A percentile compares a stretch with the other conserved stretches of the same genome.
These are phyloP conservation scores for Heliconius melpomene DNA, from an alignment of 1,140 invertebrate species.

Conservation along the genomic window DNA sequence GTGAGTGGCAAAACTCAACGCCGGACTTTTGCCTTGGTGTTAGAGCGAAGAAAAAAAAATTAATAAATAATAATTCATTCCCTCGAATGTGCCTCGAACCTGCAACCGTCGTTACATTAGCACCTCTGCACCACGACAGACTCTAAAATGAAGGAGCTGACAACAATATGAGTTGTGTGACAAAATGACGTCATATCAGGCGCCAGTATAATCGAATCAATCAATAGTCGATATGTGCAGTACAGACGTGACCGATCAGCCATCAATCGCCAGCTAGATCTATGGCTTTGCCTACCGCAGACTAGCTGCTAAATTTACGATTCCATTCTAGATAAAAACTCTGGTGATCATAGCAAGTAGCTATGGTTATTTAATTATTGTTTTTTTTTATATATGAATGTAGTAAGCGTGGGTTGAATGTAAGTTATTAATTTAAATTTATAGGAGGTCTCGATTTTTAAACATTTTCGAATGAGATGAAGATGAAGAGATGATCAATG, in stretches of 20 bases:
- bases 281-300: constrained; percentile 61
- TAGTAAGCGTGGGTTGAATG: neutral
- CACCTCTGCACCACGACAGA: no score
- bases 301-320: constrained; percentile 39
- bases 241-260: constrained; percentile 59
- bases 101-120: no score
- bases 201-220: constrained; percentile 49
- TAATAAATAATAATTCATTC: no score
- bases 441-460: no score
- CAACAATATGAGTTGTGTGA: constrained; percentile 9
- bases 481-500: no score
- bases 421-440: neutral
- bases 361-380: constrained; percentile 20
- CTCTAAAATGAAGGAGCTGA: neutral
- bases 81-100: no score
- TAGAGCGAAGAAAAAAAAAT: no score
- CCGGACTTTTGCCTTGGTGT: no score
- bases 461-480: no score
- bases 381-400: neutral
- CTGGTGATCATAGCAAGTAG: constrained; percentile 38
- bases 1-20: no score
- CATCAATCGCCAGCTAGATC: constrained; percentile 63
- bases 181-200: constrained; percentile 36
- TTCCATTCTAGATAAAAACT: constrained; percentile 38
- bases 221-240: constrained; percentile 57